Evolutionary conservation across 2,888 invertebrate species (phyloP).

Genomic region (Scrobipalpa atriplicella): DNA sequence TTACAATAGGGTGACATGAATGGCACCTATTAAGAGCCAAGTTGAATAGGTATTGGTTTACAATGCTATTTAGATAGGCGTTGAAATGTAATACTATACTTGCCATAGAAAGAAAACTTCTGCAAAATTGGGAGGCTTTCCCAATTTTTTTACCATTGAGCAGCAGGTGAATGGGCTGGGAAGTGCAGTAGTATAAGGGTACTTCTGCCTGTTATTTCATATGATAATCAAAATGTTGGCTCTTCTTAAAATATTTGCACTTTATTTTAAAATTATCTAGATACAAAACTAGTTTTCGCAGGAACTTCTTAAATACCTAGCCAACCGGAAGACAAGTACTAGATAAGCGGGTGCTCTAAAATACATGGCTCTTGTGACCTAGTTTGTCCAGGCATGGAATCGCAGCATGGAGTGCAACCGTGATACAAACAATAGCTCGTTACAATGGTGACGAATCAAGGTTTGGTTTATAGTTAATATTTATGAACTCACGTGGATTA

Average conservation of each 20-base stretch:
- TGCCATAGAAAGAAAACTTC: neutral
- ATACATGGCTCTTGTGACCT: constrained; percentile 4
- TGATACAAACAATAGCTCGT: neutral
- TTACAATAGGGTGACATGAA: neutral
- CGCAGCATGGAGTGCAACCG: too few species aligned
- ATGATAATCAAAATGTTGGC: too few species aligned
- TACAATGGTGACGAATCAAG: constrained; percentile 1
- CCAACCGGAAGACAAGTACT: neutral
- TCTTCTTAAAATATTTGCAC: too few species aligned
- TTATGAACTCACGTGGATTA: neutral
- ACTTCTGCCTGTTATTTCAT: too few species aligned
- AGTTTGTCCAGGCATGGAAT: neutral
- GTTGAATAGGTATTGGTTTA: neutral
- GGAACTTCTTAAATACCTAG: constrained; percentile 3
- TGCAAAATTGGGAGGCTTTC: neutral
- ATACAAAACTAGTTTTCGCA: neutral
- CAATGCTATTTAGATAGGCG: neutral
- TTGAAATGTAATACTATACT: neutral
- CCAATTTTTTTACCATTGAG: too few species aligned
- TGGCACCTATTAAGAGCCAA: neutral
- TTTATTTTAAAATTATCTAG: neutral
- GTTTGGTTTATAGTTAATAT: neutral
- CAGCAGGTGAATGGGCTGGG: too few species aligned
- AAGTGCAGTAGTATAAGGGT: too few species aligned
- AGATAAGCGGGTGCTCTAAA: neutral